These are phyloP conservation scores for Hemicordylus capensis DNA, from an alignment of 2,113 vertebrate species.

Conservation along the genomic window DNA sequence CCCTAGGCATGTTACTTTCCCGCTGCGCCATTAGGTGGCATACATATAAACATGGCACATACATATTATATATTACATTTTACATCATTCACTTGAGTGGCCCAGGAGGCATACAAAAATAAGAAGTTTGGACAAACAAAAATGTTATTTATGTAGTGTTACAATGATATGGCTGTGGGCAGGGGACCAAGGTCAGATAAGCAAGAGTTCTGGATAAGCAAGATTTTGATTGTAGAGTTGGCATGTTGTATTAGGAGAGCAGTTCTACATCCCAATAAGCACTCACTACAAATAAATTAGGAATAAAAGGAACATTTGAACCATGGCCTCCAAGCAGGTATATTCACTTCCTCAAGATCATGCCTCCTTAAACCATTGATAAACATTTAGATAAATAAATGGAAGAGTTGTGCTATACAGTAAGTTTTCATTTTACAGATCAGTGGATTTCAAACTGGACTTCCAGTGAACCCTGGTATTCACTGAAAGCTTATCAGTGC, in stretches of 20 bases:
- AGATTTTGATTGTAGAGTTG: neutral
- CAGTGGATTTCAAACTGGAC: neutral
- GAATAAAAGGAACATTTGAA: conserved; percentile 20
- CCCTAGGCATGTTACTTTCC: too few relatives aligned
- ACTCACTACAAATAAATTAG: conserved; percentile 5
- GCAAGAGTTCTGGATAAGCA: neutral
- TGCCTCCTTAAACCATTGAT: neutral
- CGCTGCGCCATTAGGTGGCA: too few relatives aligned
- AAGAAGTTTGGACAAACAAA: neutral
- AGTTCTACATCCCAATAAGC: neutral
- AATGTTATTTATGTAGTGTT: neutral
- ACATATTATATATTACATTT: neutral
- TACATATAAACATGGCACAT: neutral
- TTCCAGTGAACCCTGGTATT: neutral
- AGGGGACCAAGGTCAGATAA: neutral
- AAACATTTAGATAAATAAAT: neutral
- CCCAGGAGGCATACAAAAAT: neutral
- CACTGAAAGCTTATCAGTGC: neutral
- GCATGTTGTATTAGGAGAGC: neutral
- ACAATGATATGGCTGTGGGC: neutral
- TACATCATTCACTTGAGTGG: neutral
- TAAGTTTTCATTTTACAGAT: neutral
- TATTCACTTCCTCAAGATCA: conserved; percentile 10
- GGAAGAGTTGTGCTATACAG: neutral
- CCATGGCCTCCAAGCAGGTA: neutral